These are phyloP conservation scores for Cotesia typhae DNA, from an alignment of 1,140 invertebrate species.

Conservation along the genomic window DNA sequence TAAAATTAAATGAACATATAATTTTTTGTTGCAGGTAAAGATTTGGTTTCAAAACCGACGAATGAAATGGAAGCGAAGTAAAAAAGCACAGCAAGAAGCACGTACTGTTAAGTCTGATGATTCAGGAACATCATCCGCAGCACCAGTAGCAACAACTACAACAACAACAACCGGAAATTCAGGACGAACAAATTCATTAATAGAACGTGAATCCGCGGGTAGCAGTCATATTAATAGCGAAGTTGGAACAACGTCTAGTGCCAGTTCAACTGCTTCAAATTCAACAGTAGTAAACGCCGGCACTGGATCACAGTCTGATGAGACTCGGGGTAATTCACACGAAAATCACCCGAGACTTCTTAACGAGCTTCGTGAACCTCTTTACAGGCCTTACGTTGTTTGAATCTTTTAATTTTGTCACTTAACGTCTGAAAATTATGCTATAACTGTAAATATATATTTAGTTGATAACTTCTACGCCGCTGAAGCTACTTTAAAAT, in stretches of 20 bases:
- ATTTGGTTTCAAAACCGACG: slow-evolving; percentile 96
- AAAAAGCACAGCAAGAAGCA: slow-evolving; percentile 89
- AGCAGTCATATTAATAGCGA: slow-evolving; percentile 43
- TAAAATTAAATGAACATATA: background rate
- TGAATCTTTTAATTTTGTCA: slow-evolving; percentile 44
- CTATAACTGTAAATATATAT: too few relatives aligned
- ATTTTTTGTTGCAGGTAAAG: slow-evolving; percentile 77
- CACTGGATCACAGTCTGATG: slow-evolving; percentile 40
- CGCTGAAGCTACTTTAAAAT: too few relatives aligned
- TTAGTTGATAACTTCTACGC: too few relatives aligned
- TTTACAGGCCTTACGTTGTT: slow-evolving; percentile 63
- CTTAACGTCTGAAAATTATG: background rate
- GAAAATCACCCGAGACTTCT: slow-evolving; percentile 51
- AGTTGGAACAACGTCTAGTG: slow-evolving; percentile 47
- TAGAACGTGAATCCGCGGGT: background rate
- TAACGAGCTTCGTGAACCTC: slow-evolving; percentile 58
- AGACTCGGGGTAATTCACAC: slow-evolving; percentile 50
- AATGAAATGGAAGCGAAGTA: slow-evolving; percentile 96
- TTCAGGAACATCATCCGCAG: background rate
- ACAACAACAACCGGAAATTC: background rate
- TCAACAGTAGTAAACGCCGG: slow-evolving; percentile 8
- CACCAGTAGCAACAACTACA: background rate
- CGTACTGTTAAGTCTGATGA: slow-evolving; percentile 53
- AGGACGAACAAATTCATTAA: background rate
- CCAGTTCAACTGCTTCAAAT: slow-evolving; percentile 28